Evolutionary conservation across 2,113 vertebrate species (phyloP), one percentile per base, ranked within the genome.

Genomic region (Chionomys nivalis): DNA sequence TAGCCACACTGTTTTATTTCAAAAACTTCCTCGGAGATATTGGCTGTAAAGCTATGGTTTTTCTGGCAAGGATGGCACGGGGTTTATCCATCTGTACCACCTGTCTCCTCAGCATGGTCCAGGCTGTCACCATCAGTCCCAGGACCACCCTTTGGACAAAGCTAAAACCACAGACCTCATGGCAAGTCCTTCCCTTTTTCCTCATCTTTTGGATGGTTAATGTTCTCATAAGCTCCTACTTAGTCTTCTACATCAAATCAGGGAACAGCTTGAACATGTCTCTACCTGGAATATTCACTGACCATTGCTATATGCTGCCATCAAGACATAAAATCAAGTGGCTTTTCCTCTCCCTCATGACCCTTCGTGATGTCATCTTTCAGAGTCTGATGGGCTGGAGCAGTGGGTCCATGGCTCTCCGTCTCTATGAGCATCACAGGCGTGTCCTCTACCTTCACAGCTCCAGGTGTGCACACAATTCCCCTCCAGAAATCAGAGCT

Each of bases 371-470:
- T 42, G 23, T 65, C 24, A 66, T 52, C 42, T 93, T 76, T 63
- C 91, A 76, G 44, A 86, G 70, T 93, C 58, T 93, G 6, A 76
- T 86, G 81, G 70, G 91, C 70, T 86, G 70, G 55, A 93, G 81
- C 70, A 92, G 42, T 16, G 81, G 31, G 9, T 63, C 47, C 26
- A 93, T 77, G 70, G 82, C 82, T 49, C 17, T 93, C 44, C 36
- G 39, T 52, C 58, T 93, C 11, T 52, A 93, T 63, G 39, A 63
- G 23, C 90, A 75, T 36, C 85, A 89, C 14, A 75, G 72, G 9
- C 3, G 1, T 24, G 31, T 65, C 36, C 49, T 87, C n/a, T 82
- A 92, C 23, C 52, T 96, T 2, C 61, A 82, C 33, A 72, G 13
- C 4, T 94, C 61, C 92, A 82, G 26, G 26, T 8, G 12, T 52